Percentiles rank a stretch among this genome's conserved stretches.
Conservation (phyloP, 2,888 invertebrate genomes). For the Meghimatium bilineatum region DNA sequence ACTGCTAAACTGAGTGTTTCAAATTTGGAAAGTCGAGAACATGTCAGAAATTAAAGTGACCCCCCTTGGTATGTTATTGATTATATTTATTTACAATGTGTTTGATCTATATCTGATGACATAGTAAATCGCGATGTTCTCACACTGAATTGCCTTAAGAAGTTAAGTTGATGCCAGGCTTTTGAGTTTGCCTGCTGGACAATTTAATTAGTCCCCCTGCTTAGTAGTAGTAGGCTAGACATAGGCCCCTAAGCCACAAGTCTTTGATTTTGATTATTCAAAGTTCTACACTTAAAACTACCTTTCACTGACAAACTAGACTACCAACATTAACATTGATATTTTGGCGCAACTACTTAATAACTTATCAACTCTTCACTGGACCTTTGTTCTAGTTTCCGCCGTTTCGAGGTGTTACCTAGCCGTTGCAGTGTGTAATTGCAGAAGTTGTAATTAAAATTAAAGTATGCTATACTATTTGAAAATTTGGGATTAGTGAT, state of each 20-base stretch:
- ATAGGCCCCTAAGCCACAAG: neutral
- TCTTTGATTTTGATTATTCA: neutral
- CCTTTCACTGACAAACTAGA: no score
- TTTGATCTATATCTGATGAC: neutral
- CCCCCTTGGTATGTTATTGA: conserved; percentile 40
- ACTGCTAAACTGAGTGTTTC: neutral
- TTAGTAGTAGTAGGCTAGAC: neutral
- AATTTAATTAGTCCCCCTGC: neutral
- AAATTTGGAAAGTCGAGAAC: neutral
- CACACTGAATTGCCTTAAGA: neutral
- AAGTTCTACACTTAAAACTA: neutral
- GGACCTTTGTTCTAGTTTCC: no score
- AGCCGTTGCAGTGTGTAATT: no score
- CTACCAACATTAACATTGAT: no score
- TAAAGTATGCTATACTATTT: no score
- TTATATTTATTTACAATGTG: neutral
- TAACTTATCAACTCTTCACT: no score
- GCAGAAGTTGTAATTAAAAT: no score
- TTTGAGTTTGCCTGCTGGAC: neutral
- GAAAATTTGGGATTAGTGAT: no score
- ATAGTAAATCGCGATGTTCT: neutral
- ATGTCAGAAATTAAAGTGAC: conserved; percentile 52
- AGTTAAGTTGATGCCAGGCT: neutral
- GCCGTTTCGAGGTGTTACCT: no score
- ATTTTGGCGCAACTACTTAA: no score